Evolutionary conservation across 35 echinoderm and acorn worm genomes (phyloP).

Genomic region (Holothuria glaberrima): DNA sequence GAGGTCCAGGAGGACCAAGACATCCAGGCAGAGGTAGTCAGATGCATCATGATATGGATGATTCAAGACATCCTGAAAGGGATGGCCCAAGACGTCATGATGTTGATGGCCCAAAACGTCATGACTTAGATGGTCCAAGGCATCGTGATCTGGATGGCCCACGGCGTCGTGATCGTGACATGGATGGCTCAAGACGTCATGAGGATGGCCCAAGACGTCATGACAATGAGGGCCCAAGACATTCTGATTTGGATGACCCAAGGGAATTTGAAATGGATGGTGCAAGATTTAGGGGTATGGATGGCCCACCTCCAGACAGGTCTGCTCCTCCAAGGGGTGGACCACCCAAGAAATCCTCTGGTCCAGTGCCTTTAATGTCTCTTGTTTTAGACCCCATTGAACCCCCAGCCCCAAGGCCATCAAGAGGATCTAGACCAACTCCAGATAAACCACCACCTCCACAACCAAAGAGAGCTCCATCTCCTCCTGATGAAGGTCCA

Average conservation of each 20-base stretch:
- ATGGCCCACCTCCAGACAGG: background rate
- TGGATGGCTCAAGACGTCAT: background rate
- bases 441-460: background rate
- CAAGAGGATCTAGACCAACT: background rate
- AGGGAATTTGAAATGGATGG: conserved; percentile 10
- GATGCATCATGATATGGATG: background rate
- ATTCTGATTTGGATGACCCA: background rate
- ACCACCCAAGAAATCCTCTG: background rate
- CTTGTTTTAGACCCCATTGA: conserved; percentile 1
- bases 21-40: conserved; percentile 15
- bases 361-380: conserved; percentile 46
- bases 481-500: conserved; percentile 34
- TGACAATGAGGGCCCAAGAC: background rate
- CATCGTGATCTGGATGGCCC: background rate
- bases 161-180: background rate
- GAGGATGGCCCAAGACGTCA: background rate
- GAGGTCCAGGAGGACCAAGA: background rate
- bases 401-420: background rate
- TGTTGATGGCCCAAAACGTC: conserved; percentile 4
- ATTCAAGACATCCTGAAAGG: background rate
- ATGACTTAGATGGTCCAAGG: background rate
- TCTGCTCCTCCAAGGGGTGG: background rate
- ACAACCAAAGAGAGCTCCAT: background rate
- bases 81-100: background rate
- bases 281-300: conserved; percentile 37